These are phyloP conservation scores for Oligia latruncula DNA, from an alignment of 2,888 invertebrate species.

Conservation along the genomic window DNA sequence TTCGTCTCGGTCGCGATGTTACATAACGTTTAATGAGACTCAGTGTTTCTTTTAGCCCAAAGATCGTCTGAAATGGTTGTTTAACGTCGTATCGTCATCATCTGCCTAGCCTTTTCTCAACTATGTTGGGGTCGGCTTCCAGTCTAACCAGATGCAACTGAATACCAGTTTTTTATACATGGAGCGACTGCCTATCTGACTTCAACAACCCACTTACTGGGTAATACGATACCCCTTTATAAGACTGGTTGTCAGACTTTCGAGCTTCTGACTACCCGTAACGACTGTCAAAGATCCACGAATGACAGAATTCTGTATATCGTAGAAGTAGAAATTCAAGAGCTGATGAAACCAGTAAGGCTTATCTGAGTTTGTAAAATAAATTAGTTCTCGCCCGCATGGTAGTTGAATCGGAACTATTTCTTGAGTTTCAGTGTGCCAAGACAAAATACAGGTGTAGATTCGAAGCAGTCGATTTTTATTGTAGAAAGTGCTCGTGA, in stretches of 20 bases:
- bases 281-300: too few relatives aligned
- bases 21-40: background rate
- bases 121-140: too few relatives aligned
- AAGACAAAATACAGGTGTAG: conserved; percentile 37
- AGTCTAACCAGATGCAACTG: too few relatives aligned
- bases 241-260: too few relatives aligned
- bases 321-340: background rate
- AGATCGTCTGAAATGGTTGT: background rate
- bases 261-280: too few relatives aligned
- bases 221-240: too few relatives aligned
- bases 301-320: background rate
- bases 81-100: background rate
- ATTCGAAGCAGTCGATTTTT: conserved; percentile 25
- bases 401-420: conserved; percentile 30
- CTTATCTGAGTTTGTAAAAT: conserved; percentile 28
- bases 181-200: too few relatives aligned
- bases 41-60: background rate
- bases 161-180: too few relatives aligned
- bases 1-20: background rate
- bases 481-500: conserved; percentile 9
- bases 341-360: background rate
- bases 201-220: too few relatives aligned
- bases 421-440: conserved; percentile 26
- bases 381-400: conserved; percentile 49
- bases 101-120: too few relatives aligned